Base-by-base conservation (phyloP, 1,140 invertebrate genomes). In the Zaprionus nigranus region DNA sequence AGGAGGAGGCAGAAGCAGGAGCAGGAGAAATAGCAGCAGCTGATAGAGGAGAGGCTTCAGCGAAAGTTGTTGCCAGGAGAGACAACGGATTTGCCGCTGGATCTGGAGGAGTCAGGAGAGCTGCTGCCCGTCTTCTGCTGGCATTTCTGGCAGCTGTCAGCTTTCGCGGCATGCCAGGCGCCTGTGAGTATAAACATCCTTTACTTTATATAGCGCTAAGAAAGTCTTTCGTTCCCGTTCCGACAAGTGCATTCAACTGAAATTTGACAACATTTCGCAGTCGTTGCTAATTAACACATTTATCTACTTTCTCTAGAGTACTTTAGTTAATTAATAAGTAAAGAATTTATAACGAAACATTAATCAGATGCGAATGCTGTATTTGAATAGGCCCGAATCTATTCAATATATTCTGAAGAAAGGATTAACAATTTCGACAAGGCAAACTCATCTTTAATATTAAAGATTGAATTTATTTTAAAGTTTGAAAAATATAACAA, bases 111-210 rank as follows among this genome's bases (percentile, higher is more conserved):
- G 57, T 38, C 57, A 67, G 17, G 62, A 63, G 86, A 57, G 77
- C 65, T 84, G 76, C 60, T 79, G 71, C 57, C 84, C 75, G 81
- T 72, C 54, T 79, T 43, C 69, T 88, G 72, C 72, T 88, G 78
- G 85, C 85, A 81, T 88, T 88, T 82, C 85, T 88, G 85, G 85
- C 85, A 88, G 85, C 85, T 88, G 85, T 85, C 85, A 88, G 86
- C 85, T 88, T 79, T 77, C 78, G 79, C 76, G 85, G 85, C 79
- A 88, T 88, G 75, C 64, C 40, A 49, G 81, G 72, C 67, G 63
- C 75, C 71, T 76, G 85, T 88, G 85, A 88, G 85, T 88, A 76
- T 77, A 90, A 88, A 90, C 85, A 85, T 79, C 71, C 82, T 78
- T 78, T 79, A 79, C 84, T 88, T 79, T 75, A 46, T 59, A 56